Conservation (phyloP, 2,888 invertebrate species). For the Spialia ferax region DNA sequence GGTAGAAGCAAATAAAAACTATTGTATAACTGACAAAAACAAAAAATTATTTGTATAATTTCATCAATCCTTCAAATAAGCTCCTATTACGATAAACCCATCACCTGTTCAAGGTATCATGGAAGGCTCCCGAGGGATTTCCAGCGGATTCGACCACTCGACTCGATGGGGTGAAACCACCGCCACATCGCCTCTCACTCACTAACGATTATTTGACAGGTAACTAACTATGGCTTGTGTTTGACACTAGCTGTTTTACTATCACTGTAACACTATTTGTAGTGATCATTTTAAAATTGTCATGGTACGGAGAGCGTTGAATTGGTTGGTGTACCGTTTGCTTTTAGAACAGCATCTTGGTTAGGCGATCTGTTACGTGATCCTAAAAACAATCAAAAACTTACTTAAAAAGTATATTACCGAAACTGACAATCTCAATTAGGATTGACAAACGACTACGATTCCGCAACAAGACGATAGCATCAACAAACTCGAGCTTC, state of each 20-base stretch:
- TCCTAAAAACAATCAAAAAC: no score
- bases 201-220: conserved; percentile 85
- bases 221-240: conserved; percentile 45
- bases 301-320: no score
- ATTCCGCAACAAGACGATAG: neutral
- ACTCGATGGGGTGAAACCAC: conserved; percentile 67
- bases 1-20: no score
- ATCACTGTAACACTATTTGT: no score
- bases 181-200: conserved; percentile 79
- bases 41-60: neutral
- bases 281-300: no score
- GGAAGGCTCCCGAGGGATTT: conserved; percentile 80
- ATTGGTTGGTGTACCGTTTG: no score
- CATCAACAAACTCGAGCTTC: neutral
- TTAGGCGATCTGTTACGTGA: no score
- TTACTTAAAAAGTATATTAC: neutral
- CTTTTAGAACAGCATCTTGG: no score
- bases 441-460: neutral
- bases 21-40: no score
- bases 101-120: conserved; percentile 67
- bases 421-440: neutral
- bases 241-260: neutral
- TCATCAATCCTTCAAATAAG: neutral
- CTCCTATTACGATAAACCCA: neutral
- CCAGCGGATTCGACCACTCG: conserved; percentile 75